Evolutionary conservation across 2,888 invertebrate genomes (phyloP), one percentile per base, ranked within the genome.

Genomic region (Coleophora flavipennella): DNA sequence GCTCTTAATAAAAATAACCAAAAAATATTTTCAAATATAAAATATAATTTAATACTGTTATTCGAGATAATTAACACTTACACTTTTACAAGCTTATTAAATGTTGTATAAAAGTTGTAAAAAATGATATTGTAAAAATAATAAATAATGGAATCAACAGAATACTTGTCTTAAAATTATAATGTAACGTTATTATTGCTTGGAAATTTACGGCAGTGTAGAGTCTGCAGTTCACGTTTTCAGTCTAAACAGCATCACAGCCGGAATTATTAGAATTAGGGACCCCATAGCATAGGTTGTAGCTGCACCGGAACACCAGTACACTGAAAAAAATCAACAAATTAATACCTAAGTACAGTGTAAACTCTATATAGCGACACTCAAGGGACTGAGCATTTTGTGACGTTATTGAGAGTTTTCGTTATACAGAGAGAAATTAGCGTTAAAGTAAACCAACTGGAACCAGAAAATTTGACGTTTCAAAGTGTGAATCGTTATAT

Each of bases 251-350:
- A 91, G 73, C 75, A 89, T 88, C 62, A 91, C 65, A 54, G 92
- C 91, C 46, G 97, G 97, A 71, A 93, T 80, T 33, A 93, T 58
- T 44, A 97, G 86, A 36, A 90, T 78, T 28, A 91, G 51, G 13
- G 94, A 93, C 11, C 97, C 97, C 27, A 90, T 75, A 3, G 91
- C 81, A 67, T 98, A 98, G 0, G 96, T 96, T 11, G 88, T 69
- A 40, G 87, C 87, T 3, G 97, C 92, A 7, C 97, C 97, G 39
- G 93, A 87, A 63, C 92, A 91, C 98, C 98, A 98, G 80, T 96
- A 98, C 20, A 92, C 93, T 93, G 70, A 35, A 72, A 69, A 14
- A 9, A 31, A 13, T 12, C 26, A 10, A n/a, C 13, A 6, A 4
- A 20, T 20, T 20, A n/a, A n/a, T n/a, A n/a, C n/a, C n/a, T n/a